These are phyloP conservation scores for Sus scrofa DNA, from an alignment of 2,113 vertebrate genomes.

Conservation along the genomic window T2T-Sscrofa CM000830.6:36910501-36911000, in stretches of 20 bases:
- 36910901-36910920: background rate
- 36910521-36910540: too few species aligned
- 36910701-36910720: background rate
- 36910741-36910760: background rate
- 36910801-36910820: background rate
- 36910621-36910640: too few species aligned
- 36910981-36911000: too few species aligned
- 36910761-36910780: background rate
- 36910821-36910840: background rate
- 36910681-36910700: too few species aligned
- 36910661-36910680: too few species aligned
- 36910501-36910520: too few species aligned
- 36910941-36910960: background rate
- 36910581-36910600: too few species aligned
- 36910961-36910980: too few species aligned
- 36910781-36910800: background rate
- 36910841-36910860: background rate
- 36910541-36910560: too few species aligned
- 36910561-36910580: too few species aligned
- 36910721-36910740: background rate
- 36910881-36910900: conserved; percentile 10
- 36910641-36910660: too few species aligned
- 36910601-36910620: too few species aligned
- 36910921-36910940: background rate
- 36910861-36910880: background rate